These are phyloP conservation scores for Synergus laeviventris DNA, from an alignment of 2,888 invertebrate genomes.

Conservation along the genomic window DNA sequence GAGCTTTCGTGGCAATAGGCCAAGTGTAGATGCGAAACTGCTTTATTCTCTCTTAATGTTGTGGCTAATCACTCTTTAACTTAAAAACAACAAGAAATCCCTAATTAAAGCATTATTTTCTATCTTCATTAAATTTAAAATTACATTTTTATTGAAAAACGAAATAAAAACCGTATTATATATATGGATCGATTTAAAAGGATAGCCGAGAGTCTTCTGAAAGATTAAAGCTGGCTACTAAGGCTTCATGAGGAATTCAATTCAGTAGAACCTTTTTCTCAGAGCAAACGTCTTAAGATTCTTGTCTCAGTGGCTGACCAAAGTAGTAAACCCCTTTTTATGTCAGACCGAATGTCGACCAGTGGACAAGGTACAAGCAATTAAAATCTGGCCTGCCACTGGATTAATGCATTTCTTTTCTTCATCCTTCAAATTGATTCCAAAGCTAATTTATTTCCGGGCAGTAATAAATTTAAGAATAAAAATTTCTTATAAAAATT, in stretches of 20 bases:
- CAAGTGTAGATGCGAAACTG: constrained; percentile 17
- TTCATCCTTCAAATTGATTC: neutral
- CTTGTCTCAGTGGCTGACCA: neutral
- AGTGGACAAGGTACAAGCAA: neutral
- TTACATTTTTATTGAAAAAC: neutral
- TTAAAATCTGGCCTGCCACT: neutral
- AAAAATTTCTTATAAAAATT: neutral
- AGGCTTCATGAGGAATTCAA: neutral
- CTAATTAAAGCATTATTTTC: neutral
- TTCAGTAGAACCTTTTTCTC: neutral
- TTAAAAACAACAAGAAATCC: neutral
- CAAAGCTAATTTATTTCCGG: neutral
- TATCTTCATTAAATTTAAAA: neutral
- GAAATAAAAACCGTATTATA: neutral
- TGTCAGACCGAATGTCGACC: constrained; percentile 1
- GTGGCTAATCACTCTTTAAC: neutral
- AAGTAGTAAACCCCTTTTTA: neutral
- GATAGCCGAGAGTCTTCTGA: neutral
- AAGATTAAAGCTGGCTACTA: neutral
- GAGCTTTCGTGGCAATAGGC: constrained; percentile 20
- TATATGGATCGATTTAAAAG: neutral
- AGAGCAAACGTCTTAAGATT: neutral
- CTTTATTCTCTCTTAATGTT: constrained; percentile 1
- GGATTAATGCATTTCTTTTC: neutral
- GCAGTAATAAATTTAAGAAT: neutral